phyloP scores from a whole-genome alignment of 2,797 vertebrate genomes.

The Protonibea diacanthus region DNA sequence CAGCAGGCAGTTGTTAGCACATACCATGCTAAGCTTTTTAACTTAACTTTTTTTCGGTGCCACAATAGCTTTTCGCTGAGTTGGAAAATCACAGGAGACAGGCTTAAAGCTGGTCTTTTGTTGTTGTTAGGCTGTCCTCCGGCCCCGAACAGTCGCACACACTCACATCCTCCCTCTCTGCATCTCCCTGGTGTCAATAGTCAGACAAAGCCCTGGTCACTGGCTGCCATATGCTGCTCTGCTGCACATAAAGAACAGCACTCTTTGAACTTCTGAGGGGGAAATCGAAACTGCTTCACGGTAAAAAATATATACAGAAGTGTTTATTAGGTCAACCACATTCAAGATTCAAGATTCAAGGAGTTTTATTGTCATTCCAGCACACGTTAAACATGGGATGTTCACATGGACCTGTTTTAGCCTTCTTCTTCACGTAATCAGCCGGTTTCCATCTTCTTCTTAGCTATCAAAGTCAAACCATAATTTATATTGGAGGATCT shows the following conservation, averaged over 20 bases:
- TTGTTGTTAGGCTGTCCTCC: slow-evolving; percentile 83
- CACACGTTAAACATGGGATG: too few species aligned
- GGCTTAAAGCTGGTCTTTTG: slow-evolving; percentile 91
- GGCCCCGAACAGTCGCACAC: slow-evolving; percentile 75
- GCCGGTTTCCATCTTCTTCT: not conserved
- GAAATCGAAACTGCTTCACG: slow-evolving; percentile 65
- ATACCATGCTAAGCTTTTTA: slow-evolving; percentile 93
- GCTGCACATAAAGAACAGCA: slow-evolving; percentile 72
- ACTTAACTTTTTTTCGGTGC: slow-evolving; percentile 89
- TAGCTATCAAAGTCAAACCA: not conserved
- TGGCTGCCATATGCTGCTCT: slow-evolving; percentile 79
- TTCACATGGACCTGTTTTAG: not conserved
- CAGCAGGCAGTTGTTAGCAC: slow-evolving; percentile 90
- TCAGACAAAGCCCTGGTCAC: slow-evolving; percentile 81
- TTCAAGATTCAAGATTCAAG: too few species aligned
- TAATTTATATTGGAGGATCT: not conserved
- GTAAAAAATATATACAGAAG: slow-evolving; percentile 43
- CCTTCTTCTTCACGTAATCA: not conserved
- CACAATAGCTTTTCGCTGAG: slow-evolving; percentile 93
- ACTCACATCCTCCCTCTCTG: slow-evolving; percentile 79
- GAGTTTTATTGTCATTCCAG: too few species aligned
- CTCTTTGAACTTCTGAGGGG: slow-evolving; percentile 75
- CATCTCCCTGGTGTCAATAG: slow-evolving; percentile 82
- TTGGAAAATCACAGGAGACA: slow-evolving; percentile 94
- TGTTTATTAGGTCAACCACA: slow-evolving; percentile 22